Evolutionary conservation across 1,140 invertebrate genomes (phyloP).

Genomic region (Nebria ingens): DNA sequence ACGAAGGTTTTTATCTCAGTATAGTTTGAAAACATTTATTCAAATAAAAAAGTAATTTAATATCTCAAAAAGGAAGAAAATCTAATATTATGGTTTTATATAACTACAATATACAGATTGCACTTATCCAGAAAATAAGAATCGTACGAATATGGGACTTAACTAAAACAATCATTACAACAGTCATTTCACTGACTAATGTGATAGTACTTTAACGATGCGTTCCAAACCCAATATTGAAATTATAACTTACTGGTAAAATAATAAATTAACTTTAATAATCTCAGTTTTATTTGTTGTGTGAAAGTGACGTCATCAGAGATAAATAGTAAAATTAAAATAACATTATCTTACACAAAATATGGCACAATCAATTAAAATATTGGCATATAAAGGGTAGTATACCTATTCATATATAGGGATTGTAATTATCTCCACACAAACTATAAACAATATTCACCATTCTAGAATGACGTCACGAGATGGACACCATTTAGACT

Average conservation of each 20-base stretch:
- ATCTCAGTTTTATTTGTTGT: conserved; percentile 4
- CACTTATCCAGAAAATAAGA: conserved; percentile 31
- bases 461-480: too few relatives aligned
- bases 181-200: conserved; percentile 10
- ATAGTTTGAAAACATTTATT: conserved; percentile 11
- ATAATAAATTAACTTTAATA: conserved; percentile 8
- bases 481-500: too few relatives aligned
- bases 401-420: too few relatives aligned
- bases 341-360: background rate
- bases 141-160: conserved; percentile 17
- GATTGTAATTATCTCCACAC: too few relatives aligned
- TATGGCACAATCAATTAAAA: conserved; percentile 5
- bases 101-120: conserved; percentile 29
- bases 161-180: conserved; percentile 16
- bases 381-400: too few relatives aligned
- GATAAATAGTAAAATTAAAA: background rate
- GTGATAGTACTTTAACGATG: background rate
- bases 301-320: conserved; percentile 6
- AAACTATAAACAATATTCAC: too few relatives aligned
- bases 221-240: conserved; percentile 5
- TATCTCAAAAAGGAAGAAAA: conserved; percentile 14
- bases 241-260: background rate
- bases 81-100: conserved; percentile 15
- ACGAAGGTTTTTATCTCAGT: conserved; percentile 1
- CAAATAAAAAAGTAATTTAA: conserved; percentile 14